A percentile compares a stretch with the other conserved stretches of the same genome.
phyloP scores from a whole-genome alignment of 2,113 vertebrate genomes.

The Stictonetta naevosa region DNA sequence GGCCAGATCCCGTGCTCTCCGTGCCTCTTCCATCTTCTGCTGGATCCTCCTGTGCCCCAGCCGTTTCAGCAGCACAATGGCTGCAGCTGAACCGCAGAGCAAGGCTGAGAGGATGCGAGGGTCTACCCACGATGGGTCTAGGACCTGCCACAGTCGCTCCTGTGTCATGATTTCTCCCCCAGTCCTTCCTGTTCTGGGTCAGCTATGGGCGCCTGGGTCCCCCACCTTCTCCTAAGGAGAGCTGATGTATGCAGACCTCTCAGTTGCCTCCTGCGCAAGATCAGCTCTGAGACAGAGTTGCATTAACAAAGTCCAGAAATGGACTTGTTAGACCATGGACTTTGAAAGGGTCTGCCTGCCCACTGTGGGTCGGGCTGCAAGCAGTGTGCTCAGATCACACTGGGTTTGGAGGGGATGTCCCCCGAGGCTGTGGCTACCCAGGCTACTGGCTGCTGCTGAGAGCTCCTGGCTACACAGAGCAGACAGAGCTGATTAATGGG shows the following conservation, averaged over 20 bases:
- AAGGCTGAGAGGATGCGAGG: not conserved
- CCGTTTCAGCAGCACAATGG: not conserved
- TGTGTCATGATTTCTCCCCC: not conserved
- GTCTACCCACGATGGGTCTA: not conserved
- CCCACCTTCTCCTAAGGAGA: not conserved
- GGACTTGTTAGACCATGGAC: not conserved
- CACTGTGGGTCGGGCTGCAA: not conserved
- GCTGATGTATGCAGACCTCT: not conserved
- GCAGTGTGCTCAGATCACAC: accelerated
- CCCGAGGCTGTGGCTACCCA: not conserved
- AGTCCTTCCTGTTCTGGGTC: not conserved
- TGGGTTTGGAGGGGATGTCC: not conserved
- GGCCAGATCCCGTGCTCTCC: not conserved
- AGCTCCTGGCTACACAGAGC: not conserved
- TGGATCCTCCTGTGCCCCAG: not conserved
- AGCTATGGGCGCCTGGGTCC: not conserved
- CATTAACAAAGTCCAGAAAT: not conserved
- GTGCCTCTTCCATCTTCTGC: constrained; percentile 48
- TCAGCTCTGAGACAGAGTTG: not conserved
- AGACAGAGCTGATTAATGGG: not conserved
- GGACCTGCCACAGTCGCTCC: not conserved
- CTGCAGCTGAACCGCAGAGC: constrained; percentile 30
- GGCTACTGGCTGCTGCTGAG: not conserved
- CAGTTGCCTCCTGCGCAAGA: accelerated
- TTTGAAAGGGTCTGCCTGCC: constrained; percentile 7